Base-by-base conservation (phyloP, 1,140 invertebrate genomes). In the Drosophila funebris region DNA sequence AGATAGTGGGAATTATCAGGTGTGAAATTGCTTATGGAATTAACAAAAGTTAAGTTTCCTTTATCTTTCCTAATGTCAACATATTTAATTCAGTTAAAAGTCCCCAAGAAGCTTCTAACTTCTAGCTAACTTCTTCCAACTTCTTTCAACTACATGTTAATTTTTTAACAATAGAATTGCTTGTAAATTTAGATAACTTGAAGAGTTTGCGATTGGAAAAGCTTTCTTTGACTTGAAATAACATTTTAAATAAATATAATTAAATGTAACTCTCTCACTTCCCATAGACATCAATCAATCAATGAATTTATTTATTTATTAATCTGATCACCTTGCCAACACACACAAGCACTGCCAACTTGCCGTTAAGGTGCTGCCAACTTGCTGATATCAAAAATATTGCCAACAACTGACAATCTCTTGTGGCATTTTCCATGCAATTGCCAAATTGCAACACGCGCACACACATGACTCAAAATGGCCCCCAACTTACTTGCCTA, bases 381-480 rank as follows among this genome's bases (percentile, higher is more conserved):
- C 48, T 37, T 3, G 8, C 4, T 24, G 7, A 0, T 13, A 7
- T 0, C n/a, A 37, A 39, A 37, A 22, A 18, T n/a, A 58, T n/a
- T 50, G 13, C 0, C n/a, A 11, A 36, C 41, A 36, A 37, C 7
- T 50, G 13, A 3, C 44, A 36, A 61, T 61, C 13, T n/a, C n/a
- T n/a, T n/a, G 29, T 50, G 18, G 9, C 24, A 60, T 46, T 46
- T 60, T 9, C 5, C 18, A 43, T 31, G 13, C 14, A 18, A 56
- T 39, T 61, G 44, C 44, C 13, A 61, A 50, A 37, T 54, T 48
- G 31, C 43, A 61, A 46, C 24, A 58, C 39, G 4, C 16, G n/a
- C 41, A 33, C 18, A 20, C 57, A 33, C 41, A 46, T 52, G 27
- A 6, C 27, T 18, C 29, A 36, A 36, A 33, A 36, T 36, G 14